phyloP scores from a whole-genome alignment of 2,797 vertebrate species.

The Trachurus trachurus region DNA sequence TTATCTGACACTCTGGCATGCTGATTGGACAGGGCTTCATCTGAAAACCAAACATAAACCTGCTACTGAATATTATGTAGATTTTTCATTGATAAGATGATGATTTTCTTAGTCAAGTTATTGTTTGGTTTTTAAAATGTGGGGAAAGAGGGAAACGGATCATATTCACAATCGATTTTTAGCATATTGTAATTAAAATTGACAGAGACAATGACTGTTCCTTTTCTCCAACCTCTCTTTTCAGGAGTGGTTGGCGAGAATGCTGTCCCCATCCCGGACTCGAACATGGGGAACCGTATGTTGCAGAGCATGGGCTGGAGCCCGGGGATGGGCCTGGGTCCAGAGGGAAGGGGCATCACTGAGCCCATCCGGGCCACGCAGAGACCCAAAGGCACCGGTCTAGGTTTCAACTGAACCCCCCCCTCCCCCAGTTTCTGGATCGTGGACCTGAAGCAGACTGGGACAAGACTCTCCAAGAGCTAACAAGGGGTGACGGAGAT shows the following conservation, averaged over 20 bases:
- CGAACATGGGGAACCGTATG: conserved; percentile 95
- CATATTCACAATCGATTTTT: not conserved
- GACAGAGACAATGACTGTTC: no score
- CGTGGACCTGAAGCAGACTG: conserved; percentile 4
- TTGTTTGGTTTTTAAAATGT: no score
- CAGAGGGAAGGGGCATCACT: conserved; percentile 94
- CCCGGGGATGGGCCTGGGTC: conserved; percentile 92
- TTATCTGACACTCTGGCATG: no score
- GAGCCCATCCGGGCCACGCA: conserved; percentile 93
- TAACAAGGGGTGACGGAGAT: conserved; percentile 15
- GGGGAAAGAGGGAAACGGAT: not conserved
- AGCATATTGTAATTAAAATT: not conserved
- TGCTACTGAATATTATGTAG: no score
- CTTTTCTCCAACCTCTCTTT: conserved; percentile 15
- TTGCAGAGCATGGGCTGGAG: conserved; percentile 97
- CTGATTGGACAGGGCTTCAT: no score
- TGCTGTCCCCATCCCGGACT: conserved; percentile 90
- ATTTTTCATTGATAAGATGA: no score
- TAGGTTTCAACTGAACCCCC: conserved; percentile 85
- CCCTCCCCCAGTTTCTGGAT: conserved; percentile 13
- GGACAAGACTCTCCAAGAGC: conserved; percentile 17
- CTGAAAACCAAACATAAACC: no score
- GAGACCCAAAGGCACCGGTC: conserved; percentile 86
- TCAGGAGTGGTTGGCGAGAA: conserved; percentile 92
- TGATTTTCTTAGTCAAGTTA: no score